A percentile compares a stretch with the other conserved stretches of the same genome.
phyloP scores from a whole-genome alignment of 2,888 invertebrate species.

The Eumacrocentrus americanus region DNA sequence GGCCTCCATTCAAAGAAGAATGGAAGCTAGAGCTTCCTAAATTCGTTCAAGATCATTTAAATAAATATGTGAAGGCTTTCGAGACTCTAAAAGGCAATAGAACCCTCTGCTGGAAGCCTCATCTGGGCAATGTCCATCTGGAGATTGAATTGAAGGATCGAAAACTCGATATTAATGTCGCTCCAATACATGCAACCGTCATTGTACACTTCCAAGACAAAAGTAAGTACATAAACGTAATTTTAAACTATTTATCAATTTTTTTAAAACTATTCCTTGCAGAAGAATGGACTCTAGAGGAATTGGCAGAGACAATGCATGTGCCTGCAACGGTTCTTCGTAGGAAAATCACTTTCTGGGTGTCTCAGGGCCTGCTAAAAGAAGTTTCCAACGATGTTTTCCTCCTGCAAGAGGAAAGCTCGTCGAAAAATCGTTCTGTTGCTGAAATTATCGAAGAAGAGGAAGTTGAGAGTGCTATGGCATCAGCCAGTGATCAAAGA shows the following conservation, averaged over 20 bases:
- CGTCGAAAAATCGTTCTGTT: slow-evolving; percentile 65
- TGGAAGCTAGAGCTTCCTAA: slow-evolving; percentile 82
- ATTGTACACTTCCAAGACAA: slow-evolving; percentile 92
- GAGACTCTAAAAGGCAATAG: slow-evolving; percentile 91
- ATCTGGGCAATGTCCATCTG: slow-evolving; percentile 88
- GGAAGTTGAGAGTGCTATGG: slow-evolving; percentile 92
- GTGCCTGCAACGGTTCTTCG: slow-evolving; percentile 85
- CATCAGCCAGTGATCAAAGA: slow-evolving; percentile 90
- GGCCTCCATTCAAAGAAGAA: slow-evolving; percentile 97
- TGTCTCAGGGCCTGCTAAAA: slow-evolving; percentile 85
- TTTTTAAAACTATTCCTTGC: no score
- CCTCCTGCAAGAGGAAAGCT: slow-evolving; percentile 72
- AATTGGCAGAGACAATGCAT: slow-evolving; percentile 83
- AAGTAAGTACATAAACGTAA: slow-evolving; percentile 62
- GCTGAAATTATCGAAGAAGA: slow-evolving; percentile 83
- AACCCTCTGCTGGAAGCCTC: slow-evolving; percentile 92
- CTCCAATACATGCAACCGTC: slow-evolving; percentile 92
- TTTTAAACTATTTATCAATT: no score
- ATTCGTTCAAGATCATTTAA: slow-evolving; percentile 79
- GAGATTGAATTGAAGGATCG: slow-evolving; percentile 87
- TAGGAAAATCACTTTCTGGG: slow-evolving; percentile 91
- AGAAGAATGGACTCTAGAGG: slow-evolving; percentile 87
- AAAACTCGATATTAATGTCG: slow-evolving; percentile 80
- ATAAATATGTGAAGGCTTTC: slow-evolving; percentile 87
- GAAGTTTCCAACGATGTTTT: slow-evolving; percentile 80